These are phyloP conservation scores for Drosophila elegans DNA, from an alignment of 1,140 invertebrate species.

Conservation along the genomic window DNA sequence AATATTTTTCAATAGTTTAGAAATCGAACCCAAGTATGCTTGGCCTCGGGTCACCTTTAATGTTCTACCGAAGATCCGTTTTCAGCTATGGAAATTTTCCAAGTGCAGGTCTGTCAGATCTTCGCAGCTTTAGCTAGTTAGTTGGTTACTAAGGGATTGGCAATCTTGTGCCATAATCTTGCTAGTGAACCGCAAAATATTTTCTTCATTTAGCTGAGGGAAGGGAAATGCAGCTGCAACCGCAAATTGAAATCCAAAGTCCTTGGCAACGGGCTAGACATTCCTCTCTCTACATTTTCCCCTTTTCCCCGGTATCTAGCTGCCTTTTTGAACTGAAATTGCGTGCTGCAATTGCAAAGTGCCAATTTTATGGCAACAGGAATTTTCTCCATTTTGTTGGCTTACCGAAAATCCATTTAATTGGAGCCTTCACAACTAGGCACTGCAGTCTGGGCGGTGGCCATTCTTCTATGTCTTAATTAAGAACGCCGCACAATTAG, in stretches of 20 bases:
- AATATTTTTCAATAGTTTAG: neutral
- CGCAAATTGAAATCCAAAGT: constrained; percentile 56
- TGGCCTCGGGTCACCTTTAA: constrained; percentile 26
- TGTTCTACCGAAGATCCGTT: constrained; percentile 26
- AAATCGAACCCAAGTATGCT: neutral
- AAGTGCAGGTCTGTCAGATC: constrained; percentile 8
- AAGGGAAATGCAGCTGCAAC: constrained; percentile 52
- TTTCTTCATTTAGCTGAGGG: constrained; percentile 43
- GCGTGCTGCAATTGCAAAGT: constrained; percentile 45
- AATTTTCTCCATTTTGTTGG: constrained; percentile 8
- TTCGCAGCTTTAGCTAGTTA: constrained; percentile 6
- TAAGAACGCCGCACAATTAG: constrained; percentile 35
- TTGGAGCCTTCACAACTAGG: constrained; percentile 22
- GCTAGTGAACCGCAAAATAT: constrained; percentile 70
- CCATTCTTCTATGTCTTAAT: constrained; percentile 38
- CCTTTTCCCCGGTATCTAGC: neutral
- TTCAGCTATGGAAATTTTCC: constrained; percentile 45
- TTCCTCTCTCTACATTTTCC: neutral
- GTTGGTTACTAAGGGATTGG: constrained; percentile 23
- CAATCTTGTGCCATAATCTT: constrained; percentile 69
- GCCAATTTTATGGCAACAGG: constrained; percentile 20
- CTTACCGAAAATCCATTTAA: constrained; percentile 28
- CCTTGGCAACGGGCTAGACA: constrained; percentile 37
- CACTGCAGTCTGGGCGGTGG: constrained; percentile 1
- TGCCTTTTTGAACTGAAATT: constrained; percentile 15